Percentiles rank a stretch among this genome's conserved stretches.
Evolutionary conservation across 2,113 vertebrate genomes (phyloP).

Genomic region (Pituophis catenifer): DNA sequence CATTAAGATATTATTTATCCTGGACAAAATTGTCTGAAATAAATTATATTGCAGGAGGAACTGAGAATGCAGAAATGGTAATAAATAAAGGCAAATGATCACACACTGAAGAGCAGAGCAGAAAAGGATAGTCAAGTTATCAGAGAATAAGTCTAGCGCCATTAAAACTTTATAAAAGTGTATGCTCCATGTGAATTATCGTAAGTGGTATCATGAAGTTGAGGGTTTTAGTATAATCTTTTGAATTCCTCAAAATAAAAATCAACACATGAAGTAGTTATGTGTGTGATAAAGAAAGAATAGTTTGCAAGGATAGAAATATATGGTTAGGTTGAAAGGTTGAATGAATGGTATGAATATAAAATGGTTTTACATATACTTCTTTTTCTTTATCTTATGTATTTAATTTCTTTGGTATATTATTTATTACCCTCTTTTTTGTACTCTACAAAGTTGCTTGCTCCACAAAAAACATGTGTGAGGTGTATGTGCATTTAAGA

Average conservation of each 20-base stretch:
- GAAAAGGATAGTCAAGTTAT: not conserved
- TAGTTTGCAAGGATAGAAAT: not conserved
- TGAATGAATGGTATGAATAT: not conserved
- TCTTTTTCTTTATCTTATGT: not conserved
- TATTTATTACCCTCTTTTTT: not conserved
- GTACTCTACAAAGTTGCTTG: not conserved
- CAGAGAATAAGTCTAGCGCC: not conserved
- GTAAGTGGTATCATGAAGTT: not conserved
- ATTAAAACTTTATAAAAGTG: not conserved
- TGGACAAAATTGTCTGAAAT: not conserved
- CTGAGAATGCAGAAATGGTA: not conserved
- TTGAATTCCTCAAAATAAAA: not conserved
- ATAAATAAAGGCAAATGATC: not conserved
- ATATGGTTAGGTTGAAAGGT: not conserved
- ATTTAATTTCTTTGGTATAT: not conserved
- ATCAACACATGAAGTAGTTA: not conserved
- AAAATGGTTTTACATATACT: not conserved
- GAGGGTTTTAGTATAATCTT: not conserved
- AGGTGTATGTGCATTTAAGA: not conserved
- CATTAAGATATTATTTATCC: not conserved
- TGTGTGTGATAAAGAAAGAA: not conserved
- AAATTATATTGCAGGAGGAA: not conserved
- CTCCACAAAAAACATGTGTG: not conserved
- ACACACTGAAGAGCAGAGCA: not conserved
- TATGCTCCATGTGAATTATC: not conserved